Evolutionary conservation across 2,113 vertebrate genomes (phyloP).

Genomic region (Etheostoma cragini): DNA sequence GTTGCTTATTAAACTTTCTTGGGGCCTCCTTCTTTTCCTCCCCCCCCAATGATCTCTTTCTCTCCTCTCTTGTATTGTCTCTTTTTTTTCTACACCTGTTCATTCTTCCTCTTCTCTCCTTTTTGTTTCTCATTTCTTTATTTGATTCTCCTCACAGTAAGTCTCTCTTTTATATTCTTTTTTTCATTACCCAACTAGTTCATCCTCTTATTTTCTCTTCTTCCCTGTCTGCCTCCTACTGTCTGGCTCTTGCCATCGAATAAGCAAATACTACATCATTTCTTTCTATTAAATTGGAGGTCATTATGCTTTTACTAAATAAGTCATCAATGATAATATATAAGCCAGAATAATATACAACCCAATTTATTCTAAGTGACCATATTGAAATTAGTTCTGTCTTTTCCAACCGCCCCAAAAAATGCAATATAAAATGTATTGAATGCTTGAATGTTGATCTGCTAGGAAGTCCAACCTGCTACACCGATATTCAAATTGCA

Average conservation of each 20-base stretch:
- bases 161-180: background rate
- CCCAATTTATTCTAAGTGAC: background rate
- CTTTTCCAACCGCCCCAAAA: background rate
- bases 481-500: too few relatives aligned
- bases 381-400: background rate
- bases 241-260: background rate
- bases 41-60: constrained; percentile 11
- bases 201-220: background rate
- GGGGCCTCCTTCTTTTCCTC: constrained; percentile 24
- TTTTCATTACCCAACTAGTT: background rate
- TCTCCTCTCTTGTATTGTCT: background rate
- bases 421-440: too few relatives aligned
- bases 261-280: constrained; percentile 1
- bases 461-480: too few relatives aligned
- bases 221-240: background rate
- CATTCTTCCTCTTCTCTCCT: background rate
- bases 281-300: background rate
- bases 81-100: constrained; percentile 13
- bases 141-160: background rate
- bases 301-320: constrained; percentile 22
- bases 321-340: background rate
- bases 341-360: background rate
- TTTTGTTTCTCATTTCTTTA: background rate
- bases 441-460: background rate
- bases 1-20: constrained; percentile 56